phyloP scores from a whole-genome alignment of 2,797 vertebrate species.

The Bufotes viridis region DNA sequence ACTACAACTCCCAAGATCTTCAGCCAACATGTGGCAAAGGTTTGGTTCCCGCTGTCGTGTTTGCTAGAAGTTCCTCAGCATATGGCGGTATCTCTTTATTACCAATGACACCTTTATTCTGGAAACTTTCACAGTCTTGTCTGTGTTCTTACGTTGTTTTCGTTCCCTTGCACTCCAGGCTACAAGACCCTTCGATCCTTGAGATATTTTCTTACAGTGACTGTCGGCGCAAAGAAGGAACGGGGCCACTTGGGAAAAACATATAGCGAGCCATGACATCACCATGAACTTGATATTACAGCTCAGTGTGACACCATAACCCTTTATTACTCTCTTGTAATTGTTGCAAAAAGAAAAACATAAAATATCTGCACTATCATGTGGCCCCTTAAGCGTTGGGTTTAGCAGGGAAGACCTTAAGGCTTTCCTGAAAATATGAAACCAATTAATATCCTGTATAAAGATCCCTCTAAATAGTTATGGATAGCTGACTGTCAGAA shows the following conservation, averaged over 20 bases:
- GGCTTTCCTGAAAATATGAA: slow-evolving; percentile 53
- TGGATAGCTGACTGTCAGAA: slow-evolving; percentile 53
- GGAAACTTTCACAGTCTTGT: slow-evolving; percentile 13
- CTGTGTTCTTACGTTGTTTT: slow-evolving; percentile 26
- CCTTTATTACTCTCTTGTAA: slow-evolving; percentile 40
- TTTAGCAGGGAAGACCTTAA: slow-evolving; percentile 28
- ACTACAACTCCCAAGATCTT: slow-evolving; percentile 35
- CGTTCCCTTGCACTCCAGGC: slow-evolving; percentile 23
- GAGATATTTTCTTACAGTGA: slow-evolving; percentile 42
- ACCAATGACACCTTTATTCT: slow-evolving; percentile 10
- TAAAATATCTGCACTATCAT: slow-evolving; percentile 21
- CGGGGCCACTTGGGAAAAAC: slow-evolving; percentile 18
- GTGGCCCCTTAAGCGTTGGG: slow-evolving; percentile 29
- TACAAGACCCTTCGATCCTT: slow-evolving; percentile 24
- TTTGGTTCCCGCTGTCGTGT: slow-evolving; percentile 7
- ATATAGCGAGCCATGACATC: slow-evolving; percentile 40
- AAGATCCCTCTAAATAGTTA: slow-evolving; percentile 51
- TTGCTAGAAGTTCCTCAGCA: not conserved
- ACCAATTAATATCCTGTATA: slow-evolving; percentile 57
- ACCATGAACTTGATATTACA: slow-evolving; percentile 47
- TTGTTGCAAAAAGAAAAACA: slow-evolving; percentile 42
- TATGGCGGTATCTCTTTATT: not conserved
- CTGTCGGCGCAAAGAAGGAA: slow-evolving; percentile 9
- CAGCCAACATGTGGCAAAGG: slow-evolving; percentile 2
- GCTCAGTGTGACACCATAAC: slow-evolving; percentile 37